A percentile compares a stretch with the other conserved stretches of the same genome.
Conservation (phyloP, 1,140 invertebrate species). For the Drosophila santomea region DNA sequence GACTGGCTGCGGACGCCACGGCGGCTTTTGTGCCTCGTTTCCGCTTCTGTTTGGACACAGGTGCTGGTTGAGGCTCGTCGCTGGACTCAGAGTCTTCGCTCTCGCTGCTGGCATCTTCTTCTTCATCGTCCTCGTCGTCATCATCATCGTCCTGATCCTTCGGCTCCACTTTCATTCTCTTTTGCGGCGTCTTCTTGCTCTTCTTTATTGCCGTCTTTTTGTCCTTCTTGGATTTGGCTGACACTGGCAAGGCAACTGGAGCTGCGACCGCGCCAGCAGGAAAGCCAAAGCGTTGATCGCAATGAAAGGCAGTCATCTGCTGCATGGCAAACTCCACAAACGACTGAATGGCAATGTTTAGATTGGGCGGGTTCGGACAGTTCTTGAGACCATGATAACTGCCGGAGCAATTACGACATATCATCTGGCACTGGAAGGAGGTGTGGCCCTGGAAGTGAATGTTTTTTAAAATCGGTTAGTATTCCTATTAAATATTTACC, state of each 20-base stretch:
- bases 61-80: slow-evolving; percentile 26
- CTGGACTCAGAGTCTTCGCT: slow-evolving; percentile 56
- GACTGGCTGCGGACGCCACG: slow-evolving; percentile 6
- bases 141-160: slow-evolving; percentile 58
- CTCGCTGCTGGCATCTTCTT: slow-evolving; percentile 38
- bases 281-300: slow-evolving; percentile 57
- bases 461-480: background rate
- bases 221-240: slow-evolving; percentile 55
- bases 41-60: slow-evolving; percentile 39
- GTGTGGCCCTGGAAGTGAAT: slow-evolving; percentile 57
- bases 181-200: slow-evolving; percentile 39
- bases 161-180: slow-evolving; percentile 58
- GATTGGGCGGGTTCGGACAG: slow-evolving; percentile 69
- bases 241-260: background rate
- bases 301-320: slow-evolving; percentile 58
- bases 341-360: slow-evolving; percentile 65
- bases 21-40: slow-evolving; percentile 48
- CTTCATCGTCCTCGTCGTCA: slow-evolving; percentile 31
- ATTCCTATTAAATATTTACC: slow-evolving; percentile 5
- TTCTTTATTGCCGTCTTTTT: slow-evolving; percentile 22
- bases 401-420: slow-evolving; percentile 71
- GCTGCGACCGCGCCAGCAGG: slow-evolving; percentile 25
- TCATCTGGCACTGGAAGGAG: slow-evolving; percentile 79
- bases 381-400: slow-evolving; percentile 68
- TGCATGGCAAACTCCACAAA: slow-evolving; percentile 79